A percentile compares a stretch with the other conserved stretches of the same genome.
These are phyloP conservation scores for Microctenopoma steveboyesi DNA, from an alignment of 2,797 vertebrate species.

Conservation along the genomic window DNA sequence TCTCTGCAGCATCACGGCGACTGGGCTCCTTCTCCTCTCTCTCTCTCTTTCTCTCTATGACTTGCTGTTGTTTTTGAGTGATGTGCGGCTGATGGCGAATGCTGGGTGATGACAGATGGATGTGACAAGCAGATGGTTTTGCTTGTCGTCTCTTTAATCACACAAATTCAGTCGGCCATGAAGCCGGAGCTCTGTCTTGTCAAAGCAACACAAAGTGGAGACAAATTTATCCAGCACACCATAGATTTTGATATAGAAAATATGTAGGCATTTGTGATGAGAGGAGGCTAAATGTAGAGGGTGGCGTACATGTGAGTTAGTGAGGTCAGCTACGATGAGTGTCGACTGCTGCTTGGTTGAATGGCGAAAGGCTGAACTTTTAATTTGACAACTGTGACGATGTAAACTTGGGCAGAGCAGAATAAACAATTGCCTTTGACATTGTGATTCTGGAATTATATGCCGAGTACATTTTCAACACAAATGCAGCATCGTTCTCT, in stretches of 20 bases:
- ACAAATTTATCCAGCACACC: conserved; percentile 84
- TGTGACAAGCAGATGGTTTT: conserved; percentile 91
- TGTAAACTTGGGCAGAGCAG: conserved; percentile 8
- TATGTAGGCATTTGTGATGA: conserved; percentile 46
- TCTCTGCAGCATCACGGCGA: conserved; percentile 22
- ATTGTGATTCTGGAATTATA: conserved; percentile 20
- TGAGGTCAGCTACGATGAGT: conserved; percentile 29
- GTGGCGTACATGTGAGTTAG: conserved; percentile 19
- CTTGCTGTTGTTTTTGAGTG: conserved; percentile 82
- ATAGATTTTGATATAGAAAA: conserved; percentile 66
- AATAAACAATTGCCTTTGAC: conserved; percentile 29
- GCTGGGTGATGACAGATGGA: conserved; percentile 86
- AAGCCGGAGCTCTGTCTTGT: conserved; percentile 85
- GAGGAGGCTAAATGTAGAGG: conserved; percentile 43
- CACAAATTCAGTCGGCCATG: conserved; percentile 84
- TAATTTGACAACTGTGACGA: conserved; percentile 48
- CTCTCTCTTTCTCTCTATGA: conserved; percentile 39
- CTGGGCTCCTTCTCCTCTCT: conserved; percentile 5
- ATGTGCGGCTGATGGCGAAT: conserved; percentile 85
- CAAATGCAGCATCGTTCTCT: conserved; percentile 16
- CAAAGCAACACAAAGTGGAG: conserved; percentile 85
- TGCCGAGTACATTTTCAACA: conserved; percentile 16
- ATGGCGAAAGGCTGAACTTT: conserved; percentile 45
- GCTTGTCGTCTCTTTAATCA: conserved; percentile 90
- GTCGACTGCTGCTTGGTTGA: conserved; percentile 38